Conservation (phyloP, 2,888 invertebrate species). For the Uloborus plumipes region DNA sequence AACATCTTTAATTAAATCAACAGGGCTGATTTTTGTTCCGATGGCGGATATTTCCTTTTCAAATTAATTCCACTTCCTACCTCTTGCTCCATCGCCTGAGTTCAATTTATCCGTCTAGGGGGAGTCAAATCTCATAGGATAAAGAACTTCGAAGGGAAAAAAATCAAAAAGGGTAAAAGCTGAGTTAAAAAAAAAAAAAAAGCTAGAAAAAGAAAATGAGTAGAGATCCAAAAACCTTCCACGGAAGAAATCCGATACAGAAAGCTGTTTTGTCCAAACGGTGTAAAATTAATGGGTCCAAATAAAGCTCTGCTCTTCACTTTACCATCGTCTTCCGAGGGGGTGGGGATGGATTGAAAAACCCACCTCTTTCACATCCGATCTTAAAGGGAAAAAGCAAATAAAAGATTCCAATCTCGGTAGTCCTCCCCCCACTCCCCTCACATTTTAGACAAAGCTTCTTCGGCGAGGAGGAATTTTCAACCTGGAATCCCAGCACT, state of each 20-base stretch:
- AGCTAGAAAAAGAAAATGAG: no score
- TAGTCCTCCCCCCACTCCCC: conserved; percentile 22
- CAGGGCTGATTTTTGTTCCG: no score
- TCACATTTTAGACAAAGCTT: conserved; percentile 47
- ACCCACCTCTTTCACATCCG: conserved; percentile 26
- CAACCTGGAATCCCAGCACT: conserved; percentile 30
- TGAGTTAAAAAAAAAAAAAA: no score
- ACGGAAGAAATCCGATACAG: conserved; percentile 57
- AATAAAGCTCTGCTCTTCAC: conserved; percentile 62
- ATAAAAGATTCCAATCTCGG: conserved; percentile 49
- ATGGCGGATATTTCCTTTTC: no score
- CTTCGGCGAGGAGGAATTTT: conserved; percentile 36
- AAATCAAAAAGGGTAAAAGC: no score
- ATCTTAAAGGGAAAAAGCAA: conserved; percentile 47
- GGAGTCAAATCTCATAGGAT: no score
- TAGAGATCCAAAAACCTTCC: no score
- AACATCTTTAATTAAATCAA: no score
- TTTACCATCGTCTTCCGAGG: conserved; percentile 42
- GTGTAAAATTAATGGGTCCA: conserved; percentile 64
- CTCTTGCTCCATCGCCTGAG: no score
- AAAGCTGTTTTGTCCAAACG: conserved; percentile 55
- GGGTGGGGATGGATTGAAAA: conserved; percentile 6
- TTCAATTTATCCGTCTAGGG: no score
- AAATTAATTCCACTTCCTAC: no score
- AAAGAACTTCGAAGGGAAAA: no score